Evolutionary conservation across 2,888 invertebrate species (phyloP).

Genomic region (Zhuqinia jingwanae): DNA sequence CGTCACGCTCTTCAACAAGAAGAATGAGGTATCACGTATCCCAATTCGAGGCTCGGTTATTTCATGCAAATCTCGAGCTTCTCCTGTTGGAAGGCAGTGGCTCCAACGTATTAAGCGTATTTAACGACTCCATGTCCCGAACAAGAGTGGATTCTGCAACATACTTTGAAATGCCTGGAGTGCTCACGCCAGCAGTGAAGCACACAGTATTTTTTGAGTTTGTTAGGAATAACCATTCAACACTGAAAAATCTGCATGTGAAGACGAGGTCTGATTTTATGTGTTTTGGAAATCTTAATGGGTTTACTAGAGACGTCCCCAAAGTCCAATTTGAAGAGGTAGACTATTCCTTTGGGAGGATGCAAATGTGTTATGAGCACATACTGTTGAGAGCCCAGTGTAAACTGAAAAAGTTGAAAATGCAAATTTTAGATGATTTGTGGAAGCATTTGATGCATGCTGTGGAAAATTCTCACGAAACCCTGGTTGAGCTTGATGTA

Average conservation of each 20-base stretch:
- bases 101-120: neutral
- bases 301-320: constrained; percentile 40
- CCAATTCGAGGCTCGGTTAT: constrained; percentile 56
- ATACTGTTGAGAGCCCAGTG: constrained; percentile 53
- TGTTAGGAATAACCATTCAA: constrained; percentile 44
- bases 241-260: constrained; percentile 59
- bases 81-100: neutral
- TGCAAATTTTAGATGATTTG: constrained; percentile 69
- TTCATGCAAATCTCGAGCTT: constrained; percentile 57
- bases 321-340: constrained; percentile 72
- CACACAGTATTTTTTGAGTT: constrained; percentile 65
- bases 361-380: constrained; percentile 59
- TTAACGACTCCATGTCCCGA: constrained; percentile 49
- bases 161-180: constrained; percentile 11
- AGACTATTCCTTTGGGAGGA: constrained; percentile 72
- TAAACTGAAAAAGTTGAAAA: constrained; percentile 49
- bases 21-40: constrained; percentile 28
- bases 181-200: constrained; percentile 24
- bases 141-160: constrained; percentile 30
- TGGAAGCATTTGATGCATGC: constrained; percentile 49
- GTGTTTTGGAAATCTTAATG: constrained; percentile 67
- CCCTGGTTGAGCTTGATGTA: constrained; percentile 61
- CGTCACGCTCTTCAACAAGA: neutral
- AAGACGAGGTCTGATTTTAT: constrained; percentile 65
- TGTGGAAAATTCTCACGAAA: constrained; percentile 36